Percentiles rank a stretch among this genome's conserved stretches.
These are phyloP conservation scores for Elephantulus edwardii DNA, from an alignment of 2,113 vertebrate species.

Conservation along the genomic window DNA sequence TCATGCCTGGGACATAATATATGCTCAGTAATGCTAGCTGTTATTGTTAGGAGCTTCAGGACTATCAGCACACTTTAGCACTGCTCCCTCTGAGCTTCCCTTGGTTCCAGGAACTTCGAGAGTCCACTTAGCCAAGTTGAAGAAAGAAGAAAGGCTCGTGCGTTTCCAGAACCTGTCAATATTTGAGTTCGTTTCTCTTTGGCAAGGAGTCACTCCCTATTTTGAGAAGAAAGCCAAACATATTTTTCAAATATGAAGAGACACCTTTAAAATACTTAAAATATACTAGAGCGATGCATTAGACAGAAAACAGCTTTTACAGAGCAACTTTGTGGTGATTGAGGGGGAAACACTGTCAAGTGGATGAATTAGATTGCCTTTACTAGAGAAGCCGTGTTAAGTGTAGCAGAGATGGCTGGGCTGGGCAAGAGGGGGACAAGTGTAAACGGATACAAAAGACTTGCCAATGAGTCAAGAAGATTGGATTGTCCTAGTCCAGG, in stretches of 20 bases:
- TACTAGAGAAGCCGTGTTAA: constrained; percentile 52
- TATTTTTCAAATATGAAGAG: constrained; percentile 60
- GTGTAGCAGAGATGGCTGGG: neutral
- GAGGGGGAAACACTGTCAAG: constrained; percentile 57
- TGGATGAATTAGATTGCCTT: constrained; percentile 63
- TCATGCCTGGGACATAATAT: neutral
- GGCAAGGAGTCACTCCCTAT: constrained; percentile 62
- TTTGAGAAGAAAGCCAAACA: constrained; percentile 66
- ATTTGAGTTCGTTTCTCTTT: constrained; percentile 53
- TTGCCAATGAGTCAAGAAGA: constrained; percentile 47
- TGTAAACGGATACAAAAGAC: constrained; percentile 11
- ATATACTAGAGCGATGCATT: constrained; percentile 61
- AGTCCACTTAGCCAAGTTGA: constrained; percentile 51
- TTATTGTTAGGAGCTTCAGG: constrained; percentile 41
- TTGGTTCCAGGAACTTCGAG: constrained; percentile 10
- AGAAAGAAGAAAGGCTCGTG: constrained; percentile 37
- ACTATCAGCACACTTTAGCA: neutral
- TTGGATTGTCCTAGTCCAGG: constrained; percentile 51
- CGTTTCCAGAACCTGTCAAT: constrained; percentile 49
- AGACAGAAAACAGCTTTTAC: constrained; percentile 65
- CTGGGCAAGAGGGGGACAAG: neutral
- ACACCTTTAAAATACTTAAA: constrained; percentile 58
- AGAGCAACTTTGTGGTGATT: constrained; percentile 51
- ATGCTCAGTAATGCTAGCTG: neutral
- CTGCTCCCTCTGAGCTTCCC: neutral